Percentiles rank a stretch among this genome's conserved stretches.
phyloP scores from a whole-genome alignment of 23 tunicate species.

The Phallusia fumigata region DNA sequence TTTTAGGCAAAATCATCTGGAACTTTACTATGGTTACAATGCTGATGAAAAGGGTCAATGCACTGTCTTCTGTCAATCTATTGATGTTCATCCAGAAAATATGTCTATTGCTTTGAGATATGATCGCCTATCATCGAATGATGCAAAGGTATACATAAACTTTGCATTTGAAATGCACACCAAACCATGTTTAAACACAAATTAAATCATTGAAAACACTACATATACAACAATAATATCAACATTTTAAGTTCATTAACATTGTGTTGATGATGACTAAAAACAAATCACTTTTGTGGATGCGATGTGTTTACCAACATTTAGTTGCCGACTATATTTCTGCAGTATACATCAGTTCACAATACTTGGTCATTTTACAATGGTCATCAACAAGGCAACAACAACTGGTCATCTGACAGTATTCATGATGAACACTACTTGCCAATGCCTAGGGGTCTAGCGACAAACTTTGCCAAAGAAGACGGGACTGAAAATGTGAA shows the following conservation, averaged over 20 bases:
- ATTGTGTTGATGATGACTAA: too few relatives aligned
- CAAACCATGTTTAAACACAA: not conserved
- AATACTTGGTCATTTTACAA: constrained; percentile 56
- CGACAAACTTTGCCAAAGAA: constrained; percentile 23
- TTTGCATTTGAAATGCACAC: not conserved
- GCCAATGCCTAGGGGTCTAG: constrained; percentile 39
- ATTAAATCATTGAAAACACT: too few relatives aligned
- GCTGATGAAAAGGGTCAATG: not conserved
- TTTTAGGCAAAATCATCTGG: constrained; percentile 62
- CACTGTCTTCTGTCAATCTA: constrained; percentile 36
- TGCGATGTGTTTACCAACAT: too few relatives aligned
- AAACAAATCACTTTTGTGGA: too few relatives aligned
- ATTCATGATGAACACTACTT: not conserved
- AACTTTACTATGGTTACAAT: constrained; percentile 44
- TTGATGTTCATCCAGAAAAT: constrained; percentile 78
- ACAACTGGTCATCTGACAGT: constrained; percentile 5
- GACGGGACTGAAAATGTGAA: constrained; percentile 22
- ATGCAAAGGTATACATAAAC: not conserved
- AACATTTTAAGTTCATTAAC: too few relatives aligned
- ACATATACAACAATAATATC: too few relatives aligned
- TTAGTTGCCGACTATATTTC: not conserved
- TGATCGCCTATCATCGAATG: constrained; percentile 21
- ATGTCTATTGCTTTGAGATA: constrained; percentile 54
- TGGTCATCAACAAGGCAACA: constrained; percentile 35
- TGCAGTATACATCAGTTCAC: constrained; percentile 49